Evolutionary conservation across 2,888 invertebrate species (phyloP).

Genomic region (Apodemia hepburni): DNA sequence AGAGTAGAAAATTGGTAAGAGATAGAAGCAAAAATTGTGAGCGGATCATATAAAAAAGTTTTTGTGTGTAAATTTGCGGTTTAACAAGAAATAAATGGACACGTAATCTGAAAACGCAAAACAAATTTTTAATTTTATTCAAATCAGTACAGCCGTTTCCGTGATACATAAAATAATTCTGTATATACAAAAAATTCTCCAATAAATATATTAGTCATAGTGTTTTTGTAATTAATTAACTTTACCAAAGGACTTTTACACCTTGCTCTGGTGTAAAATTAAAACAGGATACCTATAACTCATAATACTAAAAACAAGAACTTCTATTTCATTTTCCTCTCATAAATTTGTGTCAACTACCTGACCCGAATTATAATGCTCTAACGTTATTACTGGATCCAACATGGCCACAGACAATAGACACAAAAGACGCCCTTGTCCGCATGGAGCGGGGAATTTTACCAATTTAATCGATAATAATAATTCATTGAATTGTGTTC

Average conservation of each 20-base stretch:
- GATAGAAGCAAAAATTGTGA: too few relatives aligned
- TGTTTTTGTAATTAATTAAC: not conserved
- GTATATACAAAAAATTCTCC: too few relatives aligned
- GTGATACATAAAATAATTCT: too few relatives aligned
- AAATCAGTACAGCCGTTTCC: too few relatives aligned
- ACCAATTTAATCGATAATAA: conserved; percentile 36
- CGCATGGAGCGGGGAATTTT: conserved; percentile 39
- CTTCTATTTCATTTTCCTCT: conserved; percentile 16
- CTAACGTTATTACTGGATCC: conserved; percentile 60
- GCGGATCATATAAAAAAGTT: too few relatives aligned
- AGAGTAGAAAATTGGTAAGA: too few relatives aligned
- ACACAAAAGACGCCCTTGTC: conserved; percentile 52
- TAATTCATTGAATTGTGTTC: conserved; percentile 11
- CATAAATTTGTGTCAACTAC: conserved; percentile 71
- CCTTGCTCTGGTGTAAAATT: not conserved
- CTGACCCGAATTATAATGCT: conserved; percentile 72
- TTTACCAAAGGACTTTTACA: not conserved
- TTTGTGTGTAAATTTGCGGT: too few relatives aligned
- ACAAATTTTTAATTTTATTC: too few relatives aligned
- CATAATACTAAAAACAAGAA: conserved; percentile 13
- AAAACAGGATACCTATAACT: conserved; percentile 2
- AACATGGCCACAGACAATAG: conserved; percentile 65
- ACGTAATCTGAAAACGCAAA: too few relatives aligned
- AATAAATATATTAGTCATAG: not conserved
- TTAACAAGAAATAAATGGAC: too few relatives aligned